Evolutionary conservation across 2,113 vertebrate species (phyloP), one percentile per base, ranked within the genome.

Genomic region (Rafetus swinhoei): DNA sequence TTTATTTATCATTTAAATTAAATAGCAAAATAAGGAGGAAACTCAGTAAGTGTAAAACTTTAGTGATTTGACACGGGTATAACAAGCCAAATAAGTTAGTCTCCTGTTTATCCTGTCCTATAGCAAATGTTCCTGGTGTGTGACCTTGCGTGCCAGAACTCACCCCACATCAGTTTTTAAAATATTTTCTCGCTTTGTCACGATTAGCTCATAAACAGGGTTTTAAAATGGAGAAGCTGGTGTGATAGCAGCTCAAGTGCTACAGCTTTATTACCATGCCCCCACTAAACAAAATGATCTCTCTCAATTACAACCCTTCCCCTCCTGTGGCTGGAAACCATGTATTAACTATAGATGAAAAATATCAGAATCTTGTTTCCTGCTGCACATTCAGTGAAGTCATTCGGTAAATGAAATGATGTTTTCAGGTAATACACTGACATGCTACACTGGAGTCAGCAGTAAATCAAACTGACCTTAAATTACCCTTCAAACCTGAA

Each of bases 261-360:
- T 59, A 76, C 45, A 87, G 39, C 54, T 81, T 53, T 88, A 88
- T 80, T 59, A 84, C 81, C 52, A 27, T 72, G 65, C 45, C 9
- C 21, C 27, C 4, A 3, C 65, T 86, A n/a, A 32, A 25, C 59
- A n/a, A 79, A 95, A 56, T 83, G 80, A n/a, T 85, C 59, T 86
- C 39, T 82, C 93, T 39, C 52, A 86, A 92, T 94, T 86, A 84
- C 54, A 57, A 52, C 54, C 56, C 56, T 86, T 82, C 92, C 62
- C 45, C 82, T 81, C 79, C 69, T 65, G 54, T 12, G 29, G 25
- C 84, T 85, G 79, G 93, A 90, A 92, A 82, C 94, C 82, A 53
- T 90, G 95, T 91, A 93, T 97, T 92, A 94, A 90, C 92, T 93
- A 95, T 82, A 92, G 60, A 95, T 92, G 81, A 92, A 85, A 91